Evolutionary conservation across 2,888 invertebrate species (phyloP).

Genomic region (Globia sparganii): DNA sequence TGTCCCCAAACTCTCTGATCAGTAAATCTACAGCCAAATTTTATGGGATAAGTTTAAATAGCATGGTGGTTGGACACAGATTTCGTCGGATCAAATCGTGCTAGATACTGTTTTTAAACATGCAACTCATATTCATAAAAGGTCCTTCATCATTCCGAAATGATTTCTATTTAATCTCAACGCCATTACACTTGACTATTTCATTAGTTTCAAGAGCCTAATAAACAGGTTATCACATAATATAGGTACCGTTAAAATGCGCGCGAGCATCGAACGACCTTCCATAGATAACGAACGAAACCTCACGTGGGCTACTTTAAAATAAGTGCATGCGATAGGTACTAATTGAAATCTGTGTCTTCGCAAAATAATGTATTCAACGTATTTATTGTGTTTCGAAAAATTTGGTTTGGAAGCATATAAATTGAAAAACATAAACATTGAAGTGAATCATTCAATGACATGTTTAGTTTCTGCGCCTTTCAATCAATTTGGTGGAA

Average conservation of each 20-base stretch:
- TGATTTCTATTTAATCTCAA: conserved; percentile 32
- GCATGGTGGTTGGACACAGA: background rate
- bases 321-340: conserved; percentile 30
- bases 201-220: conserved; percentile 46
- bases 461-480: background rate
- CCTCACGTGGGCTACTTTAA: conserved; percentile 22
- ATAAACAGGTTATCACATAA: conserved; percentile 29
- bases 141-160: background rate
- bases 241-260: conserved; percentile 13
- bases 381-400: background rate
- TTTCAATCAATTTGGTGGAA: background rate
- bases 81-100: background rate
- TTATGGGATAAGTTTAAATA: background rate
- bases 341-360: conserved; percentile 27
- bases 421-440: background rate
- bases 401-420: background rate
- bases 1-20: background rate
- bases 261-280: conserved; percentile 23
- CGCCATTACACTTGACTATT: conserved; percentile 18
- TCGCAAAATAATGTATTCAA: background rate
- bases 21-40: background rate
- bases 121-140: conserved; percentile 4
- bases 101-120: background rate
- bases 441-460: background rate
- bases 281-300: conserved; percentile 25